phyloP scores from a whole-genome alignment of 2,797 vertebrate species.

The Nothura maculosa region DNA sequence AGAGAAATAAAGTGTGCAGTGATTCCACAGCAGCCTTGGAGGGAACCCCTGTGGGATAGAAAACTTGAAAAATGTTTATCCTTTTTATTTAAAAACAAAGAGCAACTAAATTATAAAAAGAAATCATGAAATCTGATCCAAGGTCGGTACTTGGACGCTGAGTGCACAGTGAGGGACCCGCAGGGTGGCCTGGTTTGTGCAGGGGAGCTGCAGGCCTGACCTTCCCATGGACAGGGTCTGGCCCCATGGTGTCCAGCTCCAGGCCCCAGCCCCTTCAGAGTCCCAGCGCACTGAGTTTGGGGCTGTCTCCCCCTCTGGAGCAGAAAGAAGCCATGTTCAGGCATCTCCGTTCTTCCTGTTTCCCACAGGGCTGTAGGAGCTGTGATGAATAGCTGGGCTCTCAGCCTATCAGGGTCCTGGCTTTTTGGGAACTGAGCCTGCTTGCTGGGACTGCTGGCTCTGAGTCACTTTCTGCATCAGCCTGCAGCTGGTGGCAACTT shows the following conservation, averaged over 20 bases:
- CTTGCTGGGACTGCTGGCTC: neutral
- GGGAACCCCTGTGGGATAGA: neutral
- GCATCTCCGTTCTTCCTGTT: fast-evolving
- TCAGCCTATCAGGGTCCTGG: neutral
- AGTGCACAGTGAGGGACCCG: neutral
- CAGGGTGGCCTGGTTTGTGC: fast-evolving
- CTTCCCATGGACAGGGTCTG: too few relatives aligned
- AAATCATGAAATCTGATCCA: neutral
- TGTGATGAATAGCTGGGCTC: neutral
- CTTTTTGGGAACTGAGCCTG: neutral
- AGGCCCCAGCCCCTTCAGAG: fast-evolving
- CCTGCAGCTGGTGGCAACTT: neutral
- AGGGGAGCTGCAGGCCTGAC: fast-evolving
- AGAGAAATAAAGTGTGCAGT: neutral
- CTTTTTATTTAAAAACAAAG: neutral
- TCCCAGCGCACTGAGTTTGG: fast-evolving
- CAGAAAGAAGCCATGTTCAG: neutral
- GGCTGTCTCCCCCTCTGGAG: neutral
- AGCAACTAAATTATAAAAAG: neutral
- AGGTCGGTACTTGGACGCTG: neutral
- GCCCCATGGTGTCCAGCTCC: fast-evolving
- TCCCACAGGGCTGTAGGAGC: neutral
- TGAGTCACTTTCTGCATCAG: neutral
- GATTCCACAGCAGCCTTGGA: neutral
- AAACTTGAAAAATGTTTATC: neutral